Evolutionary conservation across 2,113 vertebrate genomes (phyloP), one percentile per base, ranked within the genome.

Genomic region (Ahaetulla prasina): DNA sequence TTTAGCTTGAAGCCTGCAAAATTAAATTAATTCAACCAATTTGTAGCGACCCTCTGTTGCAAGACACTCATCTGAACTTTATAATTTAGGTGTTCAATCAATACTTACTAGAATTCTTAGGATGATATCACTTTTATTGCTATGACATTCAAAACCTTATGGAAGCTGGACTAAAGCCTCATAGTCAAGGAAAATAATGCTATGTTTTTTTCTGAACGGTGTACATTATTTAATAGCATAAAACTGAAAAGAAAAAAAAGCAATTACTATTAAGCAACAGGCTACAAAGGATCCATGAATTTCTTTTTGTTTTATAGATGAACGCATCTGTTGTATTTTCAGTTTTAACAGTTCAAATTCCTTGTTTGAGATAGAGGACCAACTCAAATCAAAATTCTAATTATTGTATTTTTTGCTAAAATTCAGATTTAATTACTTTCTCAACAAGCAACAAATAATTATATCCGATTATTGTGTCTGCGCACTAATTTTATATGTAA

Each of bases 1-100:
- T 68, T 85, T 90, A 94, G 7, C 16, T 80, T 90, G 23, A 30
- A 95, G 55, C 35, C 91, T 89, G 22, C 88, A 0, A 92, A n/a
- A 74, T 89, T 74, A 60, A 95, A 52, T n/a, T 18, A 54, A 39
- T 93, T 25, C 90, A 92, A 92, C 18, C 8, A 50, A 84, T 89
- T 88, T 47, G 8, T 85, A 23, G 39, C 89, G 23, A 49, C 87
- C 87, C 68, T 88, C 39, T 92, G 35, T 55, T 47, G 49, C 0
- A 2, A 55, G 22, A 87, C 92, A 90, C 45, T 94, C 50, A 91
- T 87, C 86, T 52, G 47, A 57, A 30, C 22, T 50, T 22, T 84
- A 57, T 93, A 53, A 20, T 49, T 84, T 54, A 12, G 11, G 1
- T 14, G 57, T 89, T 63, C 89, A 94, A 87, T 87, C 16, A 4